Evolutionary conservation across 2,888 invertebrate genomes (phyloP).

Genomic region (Aquatica leii): DNA sequence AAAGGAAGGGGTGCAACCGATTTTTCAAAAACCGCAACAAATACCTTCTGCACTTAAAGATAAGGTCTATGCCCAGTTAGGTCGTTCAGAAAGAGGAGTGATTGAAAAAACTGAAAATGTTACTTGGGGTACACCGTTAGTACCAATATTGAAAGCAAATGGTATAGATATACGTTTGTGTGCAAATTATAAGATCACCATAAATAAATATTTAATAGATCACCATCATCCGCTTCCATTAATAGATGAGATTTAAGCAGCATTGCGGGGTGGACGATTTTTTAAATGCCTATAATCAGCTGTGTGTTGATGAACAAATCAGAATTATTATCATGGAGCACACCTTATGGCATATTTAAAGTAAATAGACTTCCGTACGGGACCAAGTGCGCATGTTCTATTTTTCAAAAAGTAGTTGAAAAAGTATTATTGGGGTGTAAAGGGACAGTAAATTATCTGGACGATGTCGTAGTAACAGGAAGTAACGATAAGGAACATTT

Average conservation of each 20-base stretch:
- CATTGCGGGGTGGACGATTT: constrained; percentile 44
- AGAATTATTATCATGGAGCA: constrained; percentile 45
- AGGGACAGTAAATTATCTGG: too few species aligned
- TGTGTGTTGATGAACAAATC: constrained; percentile 32
- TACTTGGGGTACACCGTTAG: constrained; percentile 39
- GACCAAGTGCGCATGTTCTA: background rate
- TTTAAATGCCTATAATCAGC: constrained; percentile 51
- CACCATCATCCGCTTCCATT: constrained; percentile 44
- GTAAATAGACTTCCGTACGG: background rate
- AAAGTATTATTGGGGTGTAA: background rate
- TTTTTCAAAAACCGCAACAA: constrained; percentile 29
- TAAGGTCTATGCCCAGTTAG: constrained; percentile 30
- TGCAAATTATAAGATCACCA: constrained; percentile 43
- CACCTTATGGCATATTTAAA: constrained; percentile 21
- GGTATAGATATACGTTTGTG: constrained; percentile 24
- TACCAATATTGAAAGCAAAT: constrained; percentile 38
- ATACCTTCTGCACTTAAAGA: constrained; percentile 31
- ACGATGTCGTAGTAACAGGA: too few species aligned
- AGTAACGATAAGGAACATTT: too few species aligned
- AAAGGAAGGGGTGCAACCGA: constrained; percentile 19
- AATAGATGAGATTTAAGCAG: constrained; percentile 46
- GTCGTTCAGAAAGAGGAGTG: constrained; percentile 37
- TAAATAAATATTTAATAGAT: constrained; percentile 41
- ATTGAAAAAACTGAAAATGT: constrained; percentile 17
- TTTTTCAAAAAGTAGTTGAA: background rate